Evolutionary conservation across 2,113 vertebrate genomes (phyloP), one percentile per base, ranked within the genome.

Genomic region (Sciurus niger): DNA sequence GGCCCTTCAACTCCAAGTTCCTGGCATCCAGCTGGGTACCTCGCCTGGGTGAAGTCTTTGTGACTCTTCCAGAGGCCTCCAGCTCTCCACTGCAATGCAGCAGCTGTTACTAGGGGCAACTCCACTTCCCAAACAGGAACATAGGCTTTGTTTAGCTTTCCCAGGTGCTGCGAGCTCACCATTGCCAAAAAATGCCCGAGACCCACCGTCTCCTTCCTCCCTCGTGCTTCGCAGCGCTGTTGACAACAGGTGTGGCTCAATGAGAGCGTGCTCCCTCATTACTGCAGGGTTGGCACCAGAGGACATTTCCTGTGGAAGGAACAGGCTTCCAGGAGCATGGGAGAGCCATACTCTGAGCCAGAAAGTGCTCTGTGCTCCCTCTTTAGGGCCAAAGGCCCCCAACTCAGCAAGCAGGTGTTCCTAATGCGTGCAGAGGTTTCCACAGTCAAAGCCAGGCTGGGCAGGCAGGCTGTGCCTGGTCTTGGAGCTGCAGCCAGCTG

Each of bases 201-300:
- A 93, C 90, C 43, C 34, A 28, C 55, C n/a, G 77, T 51, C 58
- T 58, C 37, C 46, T 97, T 96, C 93, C 85, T 51, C 89, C 34
- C n/a, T 30, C 4, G 93, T 80, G 67, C 53, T 63, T 53, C 65
- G 79, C 32, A 18, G 87, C 7, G 78, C 92, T 95, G 94, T 91
- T 77, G 96, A 95, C 78, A 96, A 96, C 93, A 84, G 93, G 97
- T 98, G 84, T 89, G 97, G 86, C 48, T 92, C 97, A 55, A 58
- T 34, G n/a, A 88, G 83, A 92, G 90, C 74, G 78, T 40, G 53
- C 78, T 94, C 95, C 70, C 4, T 92, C 1, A 0, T 83, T 70
- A 79, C 53, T 1, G 82, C 92, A 53, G 24, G 60, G 3, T 40
- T 97, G 95, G 67, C 83, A 87, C 65, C 73, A 46, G 43, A 95